Percentiles rank a stretch among this genome's conserved stretches.
Evolutionary conservation across 2,113 vertebrate species (phyloP).

Genomic region (Macrotis lagotis): DNA sequence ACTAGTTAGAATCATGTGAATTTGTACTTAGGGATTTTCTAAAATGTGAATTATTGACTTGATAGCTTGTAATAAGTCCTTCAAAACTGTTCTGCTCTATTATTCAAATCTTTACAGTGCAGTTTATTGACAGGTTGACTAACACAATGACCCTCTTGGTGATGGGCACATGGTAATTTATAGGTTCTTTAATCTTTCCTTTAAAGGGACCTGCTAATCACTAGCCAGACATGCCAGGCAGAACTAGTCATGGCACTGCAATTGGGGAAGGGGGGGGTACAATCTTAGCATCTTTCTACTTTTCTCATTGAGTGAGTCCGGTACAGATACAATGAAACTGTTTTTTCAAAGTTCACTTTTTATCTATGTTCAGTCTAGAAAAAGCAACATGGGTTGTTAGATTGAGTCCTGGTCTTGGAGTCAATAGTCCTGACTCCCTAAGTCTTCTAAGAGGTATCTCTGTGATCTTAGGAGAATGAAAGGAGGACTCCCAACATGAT

Average conservation of each 20-base stretch:
- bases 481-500: background rate
- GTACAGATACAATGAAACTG: background rate
- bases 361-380: background rate
- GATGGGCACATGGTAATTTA: slow-evolving; percentile 22
- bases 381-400: background rate
- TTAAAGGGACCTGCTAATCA: background rate
- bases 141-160: slow-evolving; percentile 45
- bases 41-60: slow-evolving; percentile 77
- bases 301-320: background rate
- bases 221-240: background rate
- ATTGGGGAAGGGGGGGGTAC: too few species aligned
- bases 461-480: background rate
- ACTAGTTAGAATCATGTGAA: slow-evolving; percentile 75
- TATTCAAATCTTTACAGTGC: slow-evolving; percentile 70
- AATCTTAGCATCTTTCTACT: background rate
- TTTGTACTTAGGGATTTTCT: slow-evolving; percentile 74
- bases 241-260: accelerated
- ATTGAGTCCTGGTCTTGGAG: background rate
- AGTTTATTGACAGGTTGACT: slow-evolving; percentile 72
- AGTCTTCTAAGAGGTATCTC: background rate
- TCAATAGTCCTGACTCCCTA: background rate
- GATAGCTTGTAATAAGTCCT: slow-evolving; percentile 77
- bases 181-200: background rate
- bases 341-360: background rate
- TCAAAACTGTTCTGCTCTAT: slow-evolving; percentile 68